phyloP scores from a whole-genome alignment of 1,140 invertebrate species.

The Dreissena polymorpha region DNA sequence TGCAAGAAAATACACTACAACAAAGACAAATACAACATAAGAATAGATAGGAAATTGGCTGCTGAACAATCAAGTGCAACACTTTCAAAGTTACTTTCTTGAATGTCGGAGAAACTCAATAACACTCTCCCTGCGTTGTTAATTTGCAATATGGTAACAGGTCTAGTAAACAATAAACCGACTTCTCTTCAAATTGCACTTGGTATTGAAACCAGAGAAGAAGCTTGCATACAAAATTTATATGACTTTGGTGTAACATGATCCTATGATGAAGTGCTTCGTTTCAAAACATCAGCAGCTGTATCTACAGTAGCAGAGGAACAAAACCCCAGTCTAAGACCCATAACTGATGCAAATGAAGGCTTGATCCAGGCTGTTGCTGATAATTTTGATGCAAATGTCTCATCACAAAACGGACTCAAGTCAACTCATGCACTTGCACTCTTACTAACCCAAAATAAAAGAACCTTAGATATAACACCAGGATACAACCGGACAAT shows the following conservation, averaged over 20 bases:
- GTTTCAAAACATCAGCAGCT: conserved; percentile 59
- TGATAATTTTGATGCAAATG: conserved; percentile 62
- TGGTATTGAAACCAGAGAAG: conserved; percentile 40
- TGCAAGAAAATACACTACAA: no score
- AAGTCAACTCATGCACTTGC: conserved; percentile 54
- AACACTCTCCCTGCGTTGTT: conserved; percentile 40
- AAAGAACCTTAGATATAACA: no score
- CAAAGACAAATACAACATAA: no score
- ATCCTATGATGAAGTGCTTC: conserved; percentile 57
- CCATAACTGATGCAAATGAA: neutral
- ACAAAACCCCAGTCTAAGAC: neutral
- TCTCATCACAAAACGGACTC: conserved; percentile 56
- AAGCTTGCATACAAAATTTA: conserved; percentile 15
- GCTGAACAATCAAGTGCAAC: neutral
- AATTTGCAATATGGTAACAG: conserved; percentile 55
- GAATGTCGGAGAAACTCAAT: conserved; percentile 17
- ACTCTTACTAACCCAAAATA: conserved; percentile 36
- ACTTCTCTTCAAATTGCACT: conserved; percentile 52
- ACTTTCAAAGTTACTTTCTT: neutral
- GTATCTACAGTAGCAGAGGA: neutral
- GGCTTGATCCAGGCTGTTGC: conserved; percentile 47
- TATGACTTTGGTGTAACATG: conserved; percentile 52
- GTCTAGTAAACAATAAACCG: conserved; percentile 33
- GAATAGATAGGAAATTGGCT: no score
- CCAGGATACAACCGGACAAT: no score